Percentiles rank a stretch among this genome's conserved stretches.
phyloP scores from a whole-genome alignment of 2,888 invertebrate species.

The Philhelius pedissequus region DNA sequence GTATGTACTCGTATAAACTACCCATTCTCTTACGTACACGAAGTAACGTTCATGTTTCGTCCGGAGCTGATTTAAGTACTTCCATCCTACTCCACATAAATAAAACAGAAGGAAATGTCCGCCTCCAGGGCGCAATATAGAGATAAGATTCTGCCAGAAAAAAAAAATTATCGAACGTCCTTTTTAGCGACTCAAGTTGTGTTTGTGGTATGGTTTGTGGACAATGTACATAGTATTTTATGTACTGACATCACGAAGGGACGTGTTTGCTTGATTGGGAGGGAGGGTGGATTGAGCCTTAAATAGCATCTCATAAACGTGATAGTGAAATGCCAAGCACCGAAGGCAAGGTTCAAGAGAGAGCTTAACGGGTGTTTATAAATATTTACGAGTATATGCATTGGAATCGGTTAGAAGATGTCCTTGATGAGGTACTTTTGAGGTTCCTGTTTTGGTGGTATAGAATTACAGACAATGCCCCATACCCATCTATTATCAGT shows the following conservation, averaged over 20 bases:
- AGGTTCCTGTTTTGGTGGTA: not conserved
- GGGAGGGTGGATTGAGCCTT: not conserved
- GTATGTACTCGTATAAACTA: not conserved
- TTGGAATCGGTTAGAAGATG: conserved; percentile 12
- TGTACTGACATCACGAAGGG: not conserved
- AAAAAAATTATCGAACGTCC: conserved; percentile 25
- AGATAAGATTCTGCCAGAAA: conserved; percentile 17
- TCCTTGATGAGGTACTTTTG: conserved; percentile 15
- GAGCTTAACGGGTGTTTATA: conserved; percentile 23
- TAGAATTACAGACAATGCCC: not conserved
- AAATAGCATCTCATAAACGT: conserved; percentile 12
- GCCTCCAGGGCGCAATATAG: conserved; percentile 19
- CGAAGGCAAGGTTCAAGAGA: conserved; percentile 1
- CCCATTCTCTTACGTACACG: not conserved
- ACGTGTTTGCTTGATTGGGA: not conserved
- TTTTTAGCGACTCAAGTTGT: conserved; percentile 9
- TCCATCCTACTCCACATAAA: conserved; percentile 4
- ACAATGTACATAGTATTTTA: conserved; percentile 21
- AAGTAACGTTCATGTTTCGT: not conserved
- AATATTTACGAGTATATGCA: no score
- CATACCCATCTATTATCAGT: not conserved
- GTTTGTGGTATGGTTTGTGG: not conserved
- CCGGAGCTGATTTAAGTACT: conserved; percentile 1
- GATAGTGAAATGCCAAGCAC: conserved; percentile 1
- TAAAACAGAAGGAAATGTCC: conserved; percentile 14